These are phyloP conservation scores for Trichopria drosophilae DNA, from an alignment of 2,888 invertebrate species.

Conservation along the genomic window DNA sequence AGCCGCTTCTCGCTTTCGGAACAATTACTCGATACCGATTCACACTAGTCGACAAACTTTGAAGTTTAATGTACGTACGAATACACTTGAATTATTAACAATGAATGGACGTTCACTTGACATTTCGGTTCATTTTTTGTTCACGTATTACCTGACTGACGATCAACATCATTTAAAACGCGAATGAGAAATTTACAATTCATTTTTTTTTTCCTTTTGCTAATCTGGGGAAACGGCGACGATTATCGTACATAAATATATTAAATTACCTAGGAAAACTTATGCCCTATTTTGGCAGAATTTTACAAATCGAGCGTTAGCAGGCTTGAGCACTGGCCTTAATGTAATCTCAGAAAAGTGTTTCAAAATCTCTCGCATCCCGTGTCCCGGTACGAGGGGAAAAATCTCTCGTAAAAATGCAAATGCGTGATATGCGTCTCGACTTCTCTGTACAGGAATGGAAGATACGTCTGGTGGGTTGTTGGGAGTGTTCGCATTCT, in stretches of 20 bases:
- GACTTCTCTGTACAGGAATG: slow-evolving; percentile 7
- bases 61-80: slow-evolving; percentile 18
- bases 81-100: slow-evolving; percentile 12
- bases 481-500: slow-evolving; percentile 21
- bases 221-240: slow-evolving; percentile 25
- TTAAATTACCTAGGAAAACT: slow-evolving; percentile 48
- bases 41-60: slow-evolving; percentile 21
- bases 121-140: slow-evolving; percentile 15
- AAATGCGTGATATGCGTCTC: slow-evolving; percentile 24
- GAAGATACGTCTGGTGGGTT: slow-evolving; percentile 25
- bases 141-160: slow-evolving; percentile 19
- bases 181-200: slow-evolving; percentile 29
- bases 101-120: slow-evolving; percentile 17
- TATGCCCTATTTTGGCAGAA: slow-evolving; percentile 50
- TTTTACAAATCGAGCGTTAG: no score
- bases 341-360: slow-evolving; percentile 21
- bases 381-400: no score
- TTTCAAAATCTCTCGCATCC: slow-evolving; percentile 15
- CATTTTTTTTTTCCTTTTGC: slow-evolving; percentile 31
- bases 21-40: slow-evolving; percentile 7
- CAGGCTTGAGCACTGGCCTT: background rate
- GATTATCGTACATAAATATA: slow-evolving; percentile 38
- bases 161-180: slow-evolving; percentile 34
- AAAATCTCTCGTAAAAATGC: no score
- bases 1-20: no score